Base-by-base conservation (phyloP, 2,797 vertebrate species). In the Argentina silus region DNA sequence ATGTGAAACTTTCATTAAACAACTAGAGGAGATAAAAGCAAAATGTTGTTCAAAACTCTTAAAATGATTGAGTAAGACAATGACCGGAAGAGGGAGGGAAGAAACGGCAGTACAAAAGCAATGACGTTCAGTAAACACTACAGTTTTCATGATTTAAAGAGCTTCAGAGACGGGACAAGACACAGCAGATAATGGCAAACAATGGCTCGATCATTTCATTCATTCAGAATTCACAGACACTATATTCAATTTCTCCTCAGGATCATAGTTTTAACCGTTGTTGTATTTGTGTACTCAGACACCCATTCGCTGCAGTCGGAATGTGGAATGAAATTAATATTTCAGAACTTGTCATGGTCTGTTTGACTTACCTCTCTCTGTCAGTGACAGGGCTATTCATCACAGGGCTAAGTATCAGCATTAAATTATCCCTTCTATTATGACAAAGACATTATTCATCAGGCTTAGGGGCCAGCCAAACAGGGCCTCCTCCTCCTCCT, bases 381-480 rank as follows among this genome's bases (percentile, higher is more conserved):
- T 92, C 84, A 80, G 84, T 88, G 95, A 95, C 95, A 94, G 95
- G 27, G 93, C 93, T 93, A 96, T 98, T 95, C 93, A 95, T 98
- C 96, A 96, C 88, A 64, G 82, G 81, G 92, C 94, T 95, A 95
- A 95, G 96, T 95, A 94, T 96, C 95, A 95, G 95, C 96, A 87
- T 95, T 95, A 95, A 95, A 96, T 97, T 95, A 95, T 96, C 94
- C 94, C 87, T 14, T 86, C 93, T 95, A 94, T 98, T 98, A 98
- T 98, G 97, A 98, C 97, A 97, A 96, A 92, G 86, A 92, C 96
- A 96, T 98, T 96, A 95, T 95, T 97, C 97, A 97, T 94, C 94
- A 93, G 95, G 95, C 96, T 94, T 92, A 94, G 93, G 89, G 93
- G 91, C 91, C 83, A 85, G 88, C 89, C 70, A 86, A 91, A 92